Conservation (phyloP, 1,140 invertebrate genomes). For the Mesaphorura yosii region DNA sequence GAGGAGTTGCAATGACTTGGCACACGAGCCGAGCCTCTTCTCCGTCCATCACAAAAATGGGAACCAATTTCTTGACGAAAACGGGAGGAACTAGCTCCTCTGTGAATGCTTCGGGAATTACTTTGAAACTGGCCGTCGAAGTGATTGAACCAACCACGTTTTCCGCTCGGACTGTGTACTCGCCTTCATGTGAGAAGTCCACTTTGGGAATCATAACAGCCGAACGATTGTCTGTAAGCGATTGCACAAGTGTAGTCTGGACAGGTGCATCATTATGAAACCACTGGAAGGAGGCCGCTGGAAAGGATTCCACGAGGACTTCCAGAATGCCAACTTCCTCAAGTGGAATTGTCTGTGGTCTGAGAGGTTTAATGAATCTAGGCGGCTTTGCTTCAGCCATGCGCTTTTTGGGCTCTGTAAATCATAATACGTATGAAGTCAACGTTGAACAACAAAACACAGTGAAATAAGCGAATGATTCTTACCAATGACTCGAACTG, state of each 20-base stretch:
- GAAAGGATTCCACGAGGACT: slow-evolving; percentile 59
- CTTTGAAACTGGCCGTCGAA: slow-evolving; percentile 60
- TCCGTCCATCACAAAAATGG: slow-evolving; percentile 70
- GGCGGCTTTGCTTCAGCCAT: slow-evolving; percentile 54
- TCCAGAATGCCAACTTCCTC: slow-evolving; percentile 69
- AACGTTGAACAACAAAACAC: background rate
- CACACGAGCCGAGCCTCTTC: slow-evolving; percentile 70
- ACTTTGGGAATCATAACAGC: slow-evolving; percentile 66
- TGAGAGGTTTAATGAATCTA: slow-evolving; percentile 55
- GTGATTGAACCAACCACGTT: slow-evolving; percentile 76
- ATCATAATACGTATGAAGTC: slow-evolving; percentile 11
- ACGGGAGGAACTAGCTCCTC: slow-evolving; percentile 33
- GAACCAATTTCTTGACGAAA: slow-evolving; percentile 6
- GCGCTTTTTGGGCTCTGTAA: slow-evolving; percentile 46
- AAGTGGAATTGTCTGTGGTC: slow-evolving; percentile 55
- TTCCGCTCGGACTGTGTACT: slow-evolving; percentile 76
- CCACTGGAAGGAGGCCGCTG: slow-evolving; percentile 75
- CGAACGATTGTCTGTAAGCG: slow-evolving; percentile 68
- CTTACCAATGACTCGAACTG: slow-evolving; percentile 44
- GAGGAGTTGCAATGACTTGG: slow-evolving; percentile 60
- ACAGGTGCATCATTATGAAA: slow-evolving; percentile 49
- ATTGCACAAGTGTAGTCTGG: slow-evolving; percentile 53
- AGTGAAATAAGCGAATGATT: slow-evolving; percentile 13
- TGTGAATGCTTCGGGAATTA: slow-evolving; percentile 44
- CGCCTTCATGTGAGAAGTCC: slow-evolving; percentile 53